These are phyloP conservation scores for Rhynchonycteris naso DNA, from an alignment of 2,797 vertebrate species.

Conservation along the genomic window DNA sequence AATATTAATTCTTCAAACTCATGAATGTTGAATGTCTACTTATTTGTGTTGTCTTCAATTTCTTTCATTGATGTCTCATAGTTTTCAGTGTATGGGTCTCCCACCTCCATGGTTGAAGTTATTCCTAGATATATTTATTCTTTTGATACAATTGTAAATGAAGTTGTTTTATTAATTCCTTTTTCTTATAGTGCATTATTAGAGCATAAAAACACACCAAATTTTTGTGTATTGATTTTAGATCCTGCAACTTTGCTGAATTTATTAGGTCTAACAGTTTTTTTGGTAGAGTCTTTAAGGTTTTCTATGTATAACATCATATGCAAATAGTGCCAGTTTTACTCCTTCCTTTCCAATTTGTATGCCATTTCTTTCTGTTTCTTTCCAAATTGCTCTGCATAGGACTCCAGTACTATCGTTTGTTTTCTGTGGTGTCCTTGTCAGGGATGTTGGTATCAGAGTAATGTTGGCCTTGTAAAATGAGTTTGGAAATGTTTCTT, in stretches of 20 bases:
- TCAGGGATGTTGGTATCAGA: background rate
- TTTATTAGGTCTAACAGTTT: background rate
- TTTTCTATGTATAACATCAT: background rate
- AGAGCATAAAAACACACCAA: background rate
- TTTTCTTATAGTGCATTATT: background rate
- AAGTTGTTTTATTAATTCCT: background rate
- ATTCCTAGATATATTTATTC: too few relatives aligned
- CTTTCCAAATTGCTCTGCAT: background rate
- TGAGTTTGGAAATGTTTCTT: background rate
- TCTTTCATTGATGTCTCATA: background rate
- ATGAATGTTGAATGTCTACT: background rate
- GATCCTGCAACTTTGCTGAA: background rate
- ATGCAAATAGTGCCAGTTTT: background rate
- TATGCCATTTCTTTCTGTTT: background rate
- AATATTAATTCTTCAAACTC: too few relatives aligned
- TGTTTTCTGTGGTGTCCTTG: background rate
- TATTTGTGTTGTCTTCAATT: background rate
- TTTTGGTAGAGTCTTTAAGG: background rate
- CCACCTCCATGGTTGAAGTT: background rate
- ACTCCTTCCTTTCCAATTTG: background rate
- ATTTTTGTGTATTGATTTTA: background rate
- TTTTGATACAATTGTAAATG: too few relatives aligned
- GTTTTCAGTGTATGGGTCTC: background rate
- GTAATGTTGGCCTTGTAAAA: background rate
- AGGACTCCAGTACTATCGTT: background rate